A percentile compares a stretch with the other conserved stretches of the same genome.
These are phyloP conservation scores for Bombyx huttoni DNA, from an alignment of 2,888 invertebrate species.

Conservation along the genomic window DNA sequence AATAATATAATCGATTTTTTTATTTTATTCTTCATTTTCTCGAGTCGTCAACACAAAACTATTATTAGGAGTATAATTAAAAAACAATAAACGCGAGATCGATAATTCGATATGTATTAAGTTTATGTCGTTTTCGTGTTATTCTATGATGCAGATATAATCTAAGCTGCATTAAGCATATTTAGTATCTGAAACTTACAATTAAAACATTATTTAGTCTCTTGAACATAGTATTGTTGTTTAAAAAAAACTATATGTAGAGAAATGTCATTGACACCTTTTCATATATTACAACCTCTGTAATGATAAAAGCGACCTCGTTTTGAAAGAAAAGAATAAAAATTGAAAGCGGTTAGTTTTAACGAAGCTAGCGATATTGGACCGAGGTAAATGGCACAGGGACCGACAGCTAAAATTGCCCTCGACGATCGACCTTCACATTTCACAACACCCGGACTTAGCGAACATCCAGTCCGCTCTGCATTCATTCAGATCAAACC, in stretches of 20 bases:
- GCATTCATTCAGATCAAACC: conserved; percentile 30
- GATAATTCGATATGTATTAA: too few species aligned
- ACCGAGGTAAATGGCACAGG: conserved; percentile 58
- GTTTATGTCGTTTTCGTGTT: neutral
- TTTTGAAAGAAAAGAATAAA: conserved; percentile 1
- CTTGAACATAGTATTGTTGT: too few species aligned
- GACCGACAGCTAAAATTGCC: conserved; percentile 53
- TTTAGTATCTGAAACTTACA: too few species aligned
- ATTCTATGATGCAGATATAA: neutral
- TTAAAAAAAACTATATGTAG: neutral
- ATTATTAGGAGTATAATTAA: too few species aligned
- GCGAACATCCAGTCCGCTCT: conserved; percentile 50
- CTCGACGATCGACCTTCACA: conserved; percentile 64
- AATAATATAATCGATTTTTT: too few species aligned
- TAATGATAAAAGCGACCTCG: neutral
- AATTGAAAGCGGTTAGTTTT: conserved; percentile 10
- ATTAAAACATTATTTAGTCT: too few species aligned
- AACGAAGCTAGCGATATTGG: conserved; percentile 15
- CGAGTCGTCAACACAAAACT: too few species aligned
- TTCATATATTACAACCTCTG: neutral
- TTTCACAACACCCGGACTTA: conserved; percentile 69
- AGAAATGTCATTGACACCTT: neutral
- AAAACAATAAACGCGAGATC: too few species aligned
- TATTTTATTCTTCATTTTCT: neutral
- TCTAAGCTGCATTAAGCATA: neutral